These are phyloP conservation scores for Drosophila kurseongensis DNA, from an alignment of 1,140 invertebrate genomes.

Conservation along the genomic window DNA sequence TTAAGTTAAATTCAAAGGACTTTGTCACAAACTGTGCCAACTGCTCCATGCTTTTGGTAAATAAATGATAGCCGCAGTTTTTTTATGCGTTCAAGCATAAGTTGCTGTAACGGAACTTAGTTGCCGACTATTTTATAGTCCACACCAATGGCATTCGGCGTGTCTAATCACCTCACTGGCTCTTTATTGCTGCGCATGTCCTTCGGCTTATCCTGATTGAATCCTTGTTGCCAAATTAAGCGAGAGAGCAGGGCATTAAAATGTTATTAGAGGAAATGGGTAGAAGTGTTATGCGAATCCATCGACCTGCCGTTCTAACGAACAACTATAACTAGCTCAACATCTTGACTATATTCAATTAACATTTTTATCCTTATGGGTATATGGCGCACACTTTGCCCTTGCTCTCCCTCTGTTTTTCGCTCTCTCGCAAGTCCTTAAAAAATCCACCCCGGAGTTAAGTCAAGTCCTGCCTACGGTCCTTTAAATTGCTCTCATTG, in stretches of 20 bases:
- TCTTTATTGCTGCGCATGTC: slow-evolving; percentile 52
- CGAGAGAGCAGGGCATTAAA: background rate
- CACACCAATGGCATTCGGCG: slow-evolving; percentile 48
- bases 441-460: slow-evolving; percentile 27
- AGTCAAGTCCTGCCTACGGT: slow-evolving; percentile 43
- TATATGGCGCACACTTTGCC: background rate
- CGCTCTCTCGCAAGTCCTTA: slow-evolving; percentile 11
- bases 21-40: slow-evolving; percentile 49
- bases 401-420: slow-evolving; percentile 3
- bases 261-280: background rate
- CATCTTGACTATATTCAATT: slow-evolving; percentile 32
- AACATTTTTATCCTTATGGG: slow-evolving; percentile 13
- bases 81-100: slow-evolving; percentile 35
- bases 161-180: slow-evolving; percentile 47
- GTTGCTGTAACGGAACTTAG: slow-evolving; percentile 48
- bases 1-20: slow-evolving; percentile 41
- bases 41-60: slow-evolving; percentile 44
- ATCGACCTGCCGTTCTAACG: background rate
- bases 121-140: slow-evolving; percentile 47
- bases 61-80: slow-evolving; percentile 18
- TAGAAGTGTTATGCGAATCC: background rate
- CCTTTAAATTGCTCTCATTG: slow-evolving; percentile 51
- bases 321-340: slow-evolving; percentile 32
- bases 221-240: slow-evolving; percentile 7
- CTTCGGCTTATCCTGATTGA: slow-evolving; percentile 24